Base-by-base conservation (phyloP, 2,113 vertebrate genomes). In the Microcebus griseorufus region DNA sequence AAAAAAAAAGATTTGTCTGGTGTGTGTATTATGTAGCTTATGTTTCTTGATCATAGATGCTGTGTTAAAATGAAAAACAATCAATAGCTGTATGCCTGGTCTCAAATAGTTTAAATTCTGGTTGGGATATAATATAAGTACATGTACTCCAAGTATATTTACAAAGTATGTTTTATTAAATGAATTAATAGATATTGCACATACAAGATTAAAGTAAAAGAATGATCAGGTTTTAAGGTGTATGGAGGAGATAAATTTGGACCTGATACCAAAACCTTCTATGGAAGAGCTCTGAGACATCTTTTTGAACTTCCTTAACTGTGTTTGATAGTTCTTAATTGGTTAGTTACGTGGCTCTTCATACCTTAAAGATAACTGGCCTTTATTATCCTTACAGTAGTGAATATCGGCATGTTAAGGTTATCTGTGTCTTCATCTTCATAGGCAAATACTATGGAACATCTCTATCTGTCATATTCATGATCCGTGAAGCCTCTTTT, bases 391-490 rank as follows among this genome's bases (percentile, higher is more conserved):
- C 65, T 17, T 3, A 45, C 51, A 2, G 58, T 37, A 69, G 86
- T 45, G 86, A 79, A 25, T 53, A 5, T 4, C 29, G 73, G 7
- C 60, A 55, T 93, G 42, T 78, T 87, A 16, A 48, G 34, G 45
- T 89, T 87, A 37, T 51, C 88, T 65, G 14, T 67, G 69, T 93
- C 95, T 96, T 83, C 67, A 51, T 89, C 82, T 89, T 85, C 14
- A 27, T 32, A 67, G 85, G 81, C 37, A 67, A 10, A 92, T 72
- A 25, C 92, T 81, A 0, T 48, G 73, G 64, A 87, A 65, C 79
- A 79, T 95, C 95, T 92, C 67, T 86, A 53, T 79, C 91, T 95
- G 86, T 92, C 94, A 67, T 60, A 79, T 55, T 93, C 85, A 65
- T 45, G 82, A 94, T 94, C 94, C 65, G 45, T 80, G 58, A 78